phyloP scores from a whole-genome alignment of 2,113 vertebrate genomes.

The Neomonachus schauinslandi region DNA sequence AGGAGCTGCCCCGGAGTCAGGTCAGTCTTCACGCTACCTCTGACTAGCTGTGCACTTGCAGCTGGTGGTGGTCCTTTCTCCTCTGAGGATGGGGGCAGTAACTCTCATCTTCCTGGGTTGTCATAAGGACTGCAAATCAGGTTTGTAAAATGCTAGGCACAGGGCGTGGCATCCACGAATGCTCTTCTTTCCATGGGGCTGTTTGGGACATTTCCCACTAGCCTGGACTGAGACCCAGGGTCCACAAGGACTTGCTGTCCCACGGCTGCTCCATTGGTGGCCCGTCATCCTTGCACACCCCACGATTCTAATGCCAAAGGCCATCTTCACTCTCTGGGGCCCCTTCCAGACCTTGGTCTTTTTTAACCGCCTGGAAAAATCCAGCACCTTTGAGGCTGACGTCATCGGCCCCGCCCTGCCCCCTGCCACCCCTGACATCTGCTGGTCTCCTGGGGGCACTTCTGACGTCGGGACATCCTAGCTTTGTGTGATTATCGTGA shows the following conservation, averaged over 20 bases:
- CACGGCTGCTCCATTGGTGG: background rate
- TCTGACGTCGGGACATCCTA: background rate
- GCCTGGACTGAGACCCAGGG: background rate
- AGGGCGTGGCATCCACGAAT: fast-evolving
- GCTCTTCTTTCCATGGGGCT: background rate
- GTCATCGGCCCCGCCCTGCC: background rate
- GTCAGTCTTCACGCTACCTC: background rate
- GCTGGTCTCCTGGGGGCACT: background rate
- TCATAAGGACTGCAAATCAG: background rate
- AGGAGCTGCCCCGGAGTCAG: background rate
- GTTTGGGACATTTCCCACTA: background rate
- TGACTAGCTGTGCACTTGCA: background rate
- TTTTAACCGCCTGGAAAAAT: background rate
- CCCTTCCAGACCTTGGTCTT: background rate
- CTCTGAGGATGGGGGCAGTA: background rate
- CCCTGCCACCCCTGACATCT: background rate
- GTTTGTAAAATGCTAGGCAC: background rate
- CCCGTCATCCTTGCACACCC: fast-evolving
- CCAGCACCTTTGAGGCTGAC: background rate
- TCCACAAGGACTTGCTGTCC: background rate
- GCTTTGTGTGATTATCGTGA: background rate
- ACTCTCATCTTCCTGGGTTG: background rate
- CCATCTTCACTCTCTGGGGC: background rate
- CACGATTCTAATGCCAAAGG: background rate
- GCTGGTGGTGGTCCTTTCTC: background rate